Base-by-base conservation (phyloP, 2,888 invertebrate genomes). In the Hirtodrosophila histrioides region DNA sequence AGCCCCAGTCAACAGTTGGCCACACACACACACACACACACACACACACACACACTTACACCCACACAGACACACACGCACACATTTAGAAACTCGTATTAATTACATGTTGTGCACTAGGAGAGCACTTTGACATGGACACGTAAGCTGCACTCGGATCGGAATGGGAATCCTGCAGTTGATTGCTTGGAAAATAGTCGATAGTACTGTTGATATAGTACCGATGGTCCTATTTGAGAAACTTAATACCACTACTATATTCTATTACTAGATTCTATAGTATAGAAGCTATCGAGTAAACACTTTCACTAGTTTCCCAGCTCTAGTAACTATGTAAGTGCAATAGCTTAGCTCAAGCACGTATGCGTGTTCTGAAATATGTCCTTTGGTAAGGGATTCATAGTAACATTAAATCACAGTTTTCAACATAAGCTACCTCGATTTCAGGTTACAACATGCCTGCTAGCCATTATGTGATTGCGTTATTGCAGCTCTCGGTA, bases 1-100 rank as follows among this genome's bases (percentile, higher is more conserved):
- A 68, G 57, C 48, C 44, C 68, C 63, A 77, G 78, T 83, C 81
- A 82, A 82, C 81, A 82, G 86, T 86, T 83, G 84, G 78, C 80
- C 71, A 33, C 43, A 8, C 10, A 29, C 43, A 36, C 39, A 31
- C 11, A 23, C 48, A 5, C 33, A 35, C 40, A 10, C 51, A 40
- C 39, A 36, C 51, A 36, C 36, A 17, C 23, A 9, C 41, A 17
- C 44, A 27, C 27, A 27, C 3, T 27, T 44, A 39, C n/a, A n/a
- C n/a, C n/a, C n/a, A n/a, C n/a, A n/a, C n/a, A n/a, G n/a, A n/a
- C n/a, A n/a, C n/a, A 41, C 37, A 43, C 40, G 8, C 3, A 27
- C 27, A 27, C 27, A 27, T 27, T 27, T 44, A 39, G 57, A 64
- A 64, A 66, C 79, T 71, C 36, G 44, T 62, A 67, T 69, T 83